Evolutionary conservation across 2,113 vertebrate species (phyloP), one percentile per base, ranked within the genome.

Genomic region (Kryptolebias marmoratus): DNA sequence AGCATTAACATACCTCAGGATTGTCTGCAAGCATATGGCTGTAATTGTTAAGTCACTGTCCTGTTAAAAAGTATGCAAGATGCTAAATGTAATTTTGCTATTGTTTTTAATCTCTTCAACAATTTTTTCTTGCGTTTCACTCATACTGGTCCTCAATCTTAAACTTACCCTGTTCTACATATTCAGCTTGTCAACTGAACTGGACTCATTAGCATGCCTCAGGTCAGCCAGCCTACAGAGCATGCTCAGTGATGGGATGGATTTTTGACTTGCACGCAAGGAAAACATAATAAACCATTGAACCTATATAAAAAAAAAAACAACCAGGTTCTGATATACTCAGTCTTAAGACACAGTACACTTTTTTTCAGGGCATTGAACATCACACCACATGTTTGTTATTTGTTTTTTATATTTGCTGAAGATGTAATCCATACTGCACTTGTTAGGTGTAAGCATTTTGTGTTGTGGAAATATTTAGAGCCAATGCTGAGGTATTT

Each of bases 221-320:
- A 91, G 95, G 96, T 93, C 95, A 94, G 86, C 93, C 94, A 97
- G 94, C 95, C 96, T 95, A 56, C 83, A 94, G 94, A 82, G 85
- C 93, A 81, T 72, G 64, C 79, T 76, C 32, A 64, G 7, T 57
- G 48, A 74, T 31, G 78, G 6, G 1, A 9, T 32, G 11, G n/a
- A 59, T n/a, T 48, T 6, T 32, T 36, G 18, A 47, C 62, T 32
- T 48, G 28, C 28, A 44, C n/a, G 14, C 7, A 2, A 12, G 2
- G 12, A 71, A 45, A 50, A 18, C 28, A 64, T 44, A 50, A 57
- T 8, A 18, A 59, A 64, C 22, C 32, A 18, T 60, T 32, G 6
- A 32, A 36, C 39, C 54, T 11, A 44, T 1, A 44, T 1, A 18
- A 14, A 1, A 42, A 42, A 42, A 3, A 42, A 42, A 1, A 42